A percentile compares a stretch with the other conserved stretches of the same genome.
Conservation (phyloP, 2,797 vertebrate species). For the Pitangus sulphuratus region DNA sequence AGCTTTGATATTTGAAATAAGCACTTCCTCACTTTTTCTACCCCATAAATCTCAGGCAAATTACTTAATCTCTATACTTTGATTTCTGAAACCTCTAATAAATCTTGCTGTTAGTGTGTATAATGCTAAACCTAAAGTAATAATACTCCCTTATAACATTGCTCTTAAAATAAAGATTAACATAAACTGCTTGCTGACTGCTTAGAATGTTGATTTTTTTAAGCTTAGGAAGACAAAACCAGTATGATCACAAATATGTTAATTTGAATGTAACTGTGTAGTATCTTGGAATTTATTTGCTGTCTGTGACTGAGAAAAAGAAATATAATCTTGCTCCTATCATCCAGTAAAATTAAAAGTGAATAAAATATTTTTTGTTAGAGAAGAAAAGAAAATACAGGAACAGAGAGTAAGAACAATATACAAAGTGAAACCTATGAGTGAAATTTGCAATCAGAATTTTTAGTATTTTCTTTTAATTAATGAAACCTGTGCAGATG, state of each 20-base stretch:
- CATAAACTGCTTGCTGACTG: background rate
- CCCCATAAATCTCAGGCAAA: background rate
- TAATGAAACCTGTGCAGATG: background rate
- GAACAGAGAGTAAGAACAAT: background rate
- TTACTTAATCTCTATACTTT: background rate
- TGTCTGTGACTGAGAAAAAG: background rate
- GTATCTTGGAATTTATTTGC: background rate
- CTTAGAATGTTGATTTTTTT: background rate
- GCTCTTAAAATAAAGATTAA: slow-evolving; percentile 10
- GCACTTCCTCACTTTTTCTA: background rate
- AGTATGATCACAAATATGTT: background rate
- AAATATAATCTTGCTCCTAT: background rate
- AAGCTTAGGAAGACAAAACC: slow-evolving; percentile 15
- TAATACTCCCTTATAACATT: background rate
- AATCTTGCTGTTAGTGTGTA: background rate
- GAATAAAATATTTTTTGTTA: background rate
- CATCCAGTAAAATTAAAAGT: background rate
- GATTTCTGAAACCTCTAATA: slow-evolving; percentile 17
- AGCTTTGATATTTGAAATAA: background rate
- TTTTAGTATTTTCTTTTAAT: background rate
- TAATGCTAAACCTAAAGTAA: background rate
- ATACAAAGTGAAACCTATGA: background rate
- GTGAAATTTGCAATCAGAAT: background rate
- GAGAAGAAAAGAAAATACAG: background rate
- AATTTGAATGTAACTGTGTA: background rate